These are phyloP conservation scores for Heteractis magnifica DNA, from an alignment of 92 coral and sea anemone species.

Conservation along the genomic window DNA sequence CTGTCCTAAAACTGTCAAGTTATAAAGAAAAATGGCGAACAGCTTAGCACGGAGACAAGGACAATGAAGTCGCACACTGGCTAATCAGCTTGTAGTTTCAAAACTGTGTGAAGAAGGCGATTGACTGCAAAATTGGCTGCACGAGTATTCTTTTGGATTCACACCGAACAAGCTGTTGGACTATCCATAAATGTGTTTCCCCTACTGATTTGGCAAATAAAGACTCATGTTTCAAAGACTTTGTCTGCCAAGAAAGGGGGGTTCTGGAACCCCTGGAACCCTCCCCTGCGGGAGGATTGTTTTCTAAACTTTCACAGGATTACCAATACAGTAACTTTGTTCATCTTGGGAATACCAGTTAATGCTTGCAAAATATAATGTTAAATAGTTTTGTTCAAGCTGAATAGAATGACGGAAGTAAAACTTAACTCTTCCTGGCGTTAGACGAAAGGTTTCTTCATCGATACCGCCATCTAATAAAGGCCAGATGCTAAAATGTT, in stretches of 20 bases:
- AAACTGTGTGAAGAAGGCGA: not conserved
- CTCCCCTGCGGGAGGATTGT: conserved; percentile 15
- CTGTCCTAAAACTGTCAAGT: not conserved
- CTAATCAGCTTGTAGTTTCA: conserved; percentile 3
- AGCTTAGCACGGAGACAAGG: not conserved
- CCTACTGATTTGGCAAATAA: too few species aligned
- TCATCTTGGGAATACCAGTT: conserved; percentile 43
- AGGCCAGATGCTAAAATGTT: conserved; percentile 59
- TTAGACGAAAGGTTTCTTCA: conserved; percentile 33
- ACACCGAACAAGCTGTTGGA: too few species aligned
- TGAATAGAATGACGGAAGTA: conserved; percentile 49
- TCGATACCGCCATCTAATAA: conserved; percentile 42
- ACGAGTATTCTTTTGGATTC: not conserved
- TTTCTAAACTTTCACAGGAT: conserved; percentile 50
- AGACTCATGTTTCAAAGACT: too few species aligned
- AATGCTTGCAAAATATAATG: conserved; percentile 44
- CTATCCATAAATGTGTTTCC: too few species aligned
- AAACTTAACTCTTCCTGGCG: conserved; percentile 45
- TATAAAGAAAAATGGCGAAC: not conserved
- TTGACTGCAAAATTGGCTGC: not conserved
- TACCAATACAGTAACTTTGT: conserved; percentile 34
- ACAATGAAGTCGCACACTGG: not conserved
- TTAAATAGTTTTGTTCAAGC: conserved; percentile 19
- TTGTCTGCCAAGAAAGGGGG: too few species aligned
- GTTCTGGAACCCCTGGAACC: too few species aligned